Evolutionary conservation across 2,888 invertebrate species (phyloP).

Genomic region (Andrena bucephala): DNA sequence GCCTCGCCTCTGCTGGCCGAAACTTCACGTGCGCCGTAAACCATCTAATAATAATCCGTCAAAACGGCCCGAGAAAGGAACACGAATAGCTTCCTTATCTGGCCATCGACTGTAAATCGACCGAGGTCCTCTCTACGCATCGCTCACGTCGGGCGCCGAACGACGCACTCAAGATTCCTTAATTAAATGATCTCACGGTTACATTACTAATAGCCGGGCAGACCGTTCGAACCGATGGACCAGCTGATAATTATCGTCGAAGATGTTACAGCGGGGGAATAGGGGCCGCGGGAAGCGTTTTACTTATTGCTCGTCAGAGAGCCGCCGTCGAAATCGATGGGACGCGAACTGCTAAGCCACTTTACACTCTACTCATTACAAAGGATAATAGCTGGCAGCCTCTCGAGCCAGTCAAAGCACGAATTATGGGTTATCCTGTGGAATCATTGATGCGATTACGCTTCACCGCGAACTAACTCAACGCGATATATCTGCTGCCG

Average conservation of each 20-base stretch:
- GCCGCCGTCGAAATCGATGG: slow-evolving; percentile 53
- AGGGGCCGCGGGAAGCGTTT: slow-evolving; percentile 17
- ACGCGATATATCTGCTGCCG: slow-evolving; percentile 5
- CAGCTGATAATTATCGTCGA: slow-evolving; percentile 39
- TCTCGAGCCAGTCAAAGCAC: slow-evolving; percentile 40
- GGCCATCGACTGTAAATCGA: background rate
- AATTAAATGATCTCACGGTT: slow-evolving; percentile 49
- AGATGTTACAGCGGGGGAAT: background rate
- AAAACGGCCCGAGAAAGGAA: background rate
- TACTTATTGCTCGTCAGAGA: slow-evolving; percentile 28
- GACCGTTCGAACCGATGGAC: slow-evolving; percentile 37
- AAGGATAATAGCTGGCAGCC: slow-evolving; percentile 67
- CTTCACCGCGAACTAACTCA: slow-evolving; percentile 7
- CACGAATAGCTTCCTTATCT: slow-evolving; percentile 43
- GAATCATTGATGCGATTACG: slow-evolving; percentile 48
- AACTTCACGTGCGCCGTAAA: slow-evolving; percentile 8
- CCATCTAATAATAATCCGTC: slow-evolving; percentile 50
- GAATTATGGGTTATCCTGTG: slow-evolving; percentile 47
- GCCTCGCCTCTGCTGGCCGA: background rate
- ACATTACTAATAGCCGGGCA: slow-evolving; percentile 39
- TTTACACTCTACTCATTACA: slow-evolving; percentile 66
- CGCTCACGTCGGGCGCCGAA: background rate
- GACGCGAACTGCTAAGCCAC: slow-evolving; percentile 54
- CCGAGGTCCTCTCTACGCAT: background rate
- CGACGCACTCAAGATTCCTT: slow-evolving; percentile 30